Base-by-base conservation (phyloP, 2,113 vertebrate species). In the Eidolon helvum region DNA sequence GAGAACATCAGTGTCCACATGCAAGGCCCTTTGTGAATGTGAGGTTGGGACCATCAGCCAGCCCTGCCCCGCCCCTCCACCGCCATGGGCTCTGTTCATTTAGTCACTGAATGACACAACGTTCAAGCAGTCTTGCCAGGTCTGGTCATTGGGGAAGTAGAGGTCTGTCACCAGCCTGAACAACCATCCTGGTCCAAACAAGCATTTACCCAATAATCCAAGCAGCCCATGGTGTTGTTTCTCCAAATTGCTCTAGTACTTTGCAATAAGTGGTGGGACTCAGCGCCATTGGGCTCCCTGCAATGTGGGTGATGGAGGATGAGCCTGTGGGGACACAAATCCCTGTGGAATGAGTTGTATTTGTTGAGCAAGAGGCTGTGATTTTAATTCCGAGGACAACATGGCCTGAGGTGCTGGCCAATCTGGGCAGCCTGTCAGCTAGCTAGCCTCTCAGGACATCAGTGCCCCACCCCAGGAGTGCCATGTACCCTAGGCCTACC, bases 271-370 rank as follows among this genome's bases (percentile, higher is more conserved):
- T 74, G n/a, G 66, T 0, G 0, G 63, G 43, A 26, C 40, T 26
- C 50, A 10, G 26, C 2, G 2, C 33, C 19, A 0, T 15, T 10
- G 4, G 15, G 21, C 12, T 24, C 53, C 83, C 30, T 4, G 15
- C 71, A 63, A 55, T 4, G 0, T 24, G 0, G 38, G 18, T n/a
- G 43, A n/a, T 33, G 26, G 50, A 45, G 57, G 82, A 82, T 2
- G 2, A 85, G 72, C 33, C 87, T 14, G 4, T 0, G 6, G 78
- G 77, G 72, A 28, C 22, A 50, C 38, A 84, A 53, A 55, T 11
- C 24, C 28, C 68, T 91, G 61, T 30, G 65, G 77, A 91, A 87
- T 88, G 74, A 94, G 28, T 30, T 12, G 7, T 28, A 22, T 68
- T 63, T 84, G 35, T 28, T 53, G 33, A 24, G 21, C 48, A 79